Base-by-base conservation (phyloP, 2,888 invertebrate genomes). In the Eupithecia inturbata region DNA sequence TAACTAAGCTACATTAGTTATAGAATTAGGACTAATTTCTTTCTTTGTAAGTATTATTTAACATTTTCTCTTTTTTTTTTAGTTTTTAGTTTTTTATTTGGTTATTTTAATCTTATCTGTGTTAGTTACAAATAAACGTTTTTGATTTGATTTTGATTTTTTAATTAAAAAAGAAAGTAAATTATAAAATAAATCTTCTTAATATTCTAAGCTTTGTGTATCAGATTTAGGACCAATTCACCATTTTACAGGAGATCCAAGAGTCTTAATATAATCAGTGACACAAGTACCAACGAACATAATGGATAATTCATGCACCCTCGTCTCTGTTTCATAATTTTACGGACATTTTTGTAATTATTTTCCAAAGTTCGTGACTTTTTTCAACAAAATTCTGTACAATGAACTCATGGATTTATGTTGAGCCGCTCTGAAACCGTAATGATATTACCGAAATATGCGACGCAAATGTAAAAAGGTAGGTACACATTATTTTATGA, bases 271-370 rank as follows among this genome's bases (percentile, higher is more conserved):
- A 19, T 12, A 22, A 64, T 14, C 12, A 74, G 67, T 74, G 66
- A 49, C 69, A 72, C 5, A 33, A 49, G 67, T 73, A 67, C 28
- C 57, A 70, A 67, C 64, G 22, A 60, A 31, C 53, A 84, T 92
- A 90, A 93, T 92, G 93, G 92, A 91, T 93, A 93, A 94, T 94
- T 93, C 93, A 94, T 94, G 93, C 94, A 94, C 94, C 93, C 93
- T 88, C 84, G 81, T 78, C 79, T 81, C 76, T 86, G 87, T 88
- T 89, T 88, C 85, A 88, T 90, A 92, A 92, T 92, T 92, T 92
- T 88, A 89, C 86, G 84, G 85, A 82, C 82, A 86, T 91, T 91
- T 87, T 85, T 83, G 82, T 91, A 93, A 92, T 92, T 91, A 92
- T 89, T 90, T 88, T 87, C 81, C 82, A 73, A 82, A 81, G 83